Evolutionary conservation across 1,140 invertebrate species (phyloP).

Genomic region (Leptoteleia sp.): DNA sequence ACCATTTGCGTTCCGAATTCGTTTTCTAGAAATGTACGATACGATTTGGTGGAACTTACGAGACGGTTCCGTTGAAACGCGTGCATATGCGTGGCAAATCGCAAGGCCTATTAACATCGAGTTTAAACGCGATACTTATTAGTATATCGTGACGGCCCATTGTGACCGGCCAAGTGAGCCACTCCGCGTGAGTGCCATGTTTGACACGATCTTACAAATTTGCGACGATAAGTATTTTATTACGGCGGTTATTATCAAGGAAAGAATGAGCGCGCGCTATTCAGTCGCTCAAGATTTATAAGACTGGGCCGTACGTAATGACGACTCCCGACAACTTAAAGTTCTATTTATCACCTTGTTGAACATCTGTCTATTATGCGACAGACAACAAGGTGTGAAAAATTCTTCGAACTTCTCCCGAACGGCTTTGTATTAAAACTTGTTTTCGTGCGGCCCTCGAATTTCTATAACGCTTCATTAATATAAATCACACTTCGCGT

Average conservation of each 20-base stretch:
- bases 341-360: slow-evolving; percentile 61
- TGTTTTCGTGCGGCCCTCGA: slow-evolving; percentile 48
- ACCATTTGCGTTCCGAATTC: slow-evolving; percentile 60
- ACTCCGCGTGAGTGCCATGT: too few species aligned
- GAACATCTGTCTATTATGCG: slow-evolving; percentile 65
- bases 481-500: slow-evolving; percentile 57
- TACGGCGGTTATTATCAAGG: slow-evolving; percentile 38
- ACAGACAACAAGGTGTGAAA: slow-evolving; percentile 59
- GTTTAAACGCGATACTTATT: slow-evolving; percentile 21
- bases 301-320: slow-evolving; percentile 47
- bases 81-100: slow-evolving; percentile 44
- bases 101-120: neutral
- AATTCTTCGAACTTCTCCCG: slow-evolving; percentile 52
- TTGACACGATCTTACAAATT: slow-evolving; percentile 62
- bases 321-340: slow-evolving; percentile 47
- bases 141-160: slow-evolving; percentile 20
- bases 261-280: slow-evolving; percentile 34
- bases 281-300: slow-evolving; percentile 48
- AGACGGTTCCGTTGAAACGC: neutral
- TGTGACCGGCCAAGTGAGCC: too few species aligned
- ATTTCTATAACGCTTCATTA: slow-evolving; percentile 58
- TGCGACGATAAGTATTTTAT: slow-evolving; percentile 56
- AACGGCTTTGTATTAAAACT: slow-evolving; percentile 38
- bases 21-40: slow-evolving; percentile 48
- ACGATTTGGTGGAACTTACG: neutral